Base-by-base conservation (phyloP, 2,797 vertebrate species). In the Jordanella pulchra region DNA sequence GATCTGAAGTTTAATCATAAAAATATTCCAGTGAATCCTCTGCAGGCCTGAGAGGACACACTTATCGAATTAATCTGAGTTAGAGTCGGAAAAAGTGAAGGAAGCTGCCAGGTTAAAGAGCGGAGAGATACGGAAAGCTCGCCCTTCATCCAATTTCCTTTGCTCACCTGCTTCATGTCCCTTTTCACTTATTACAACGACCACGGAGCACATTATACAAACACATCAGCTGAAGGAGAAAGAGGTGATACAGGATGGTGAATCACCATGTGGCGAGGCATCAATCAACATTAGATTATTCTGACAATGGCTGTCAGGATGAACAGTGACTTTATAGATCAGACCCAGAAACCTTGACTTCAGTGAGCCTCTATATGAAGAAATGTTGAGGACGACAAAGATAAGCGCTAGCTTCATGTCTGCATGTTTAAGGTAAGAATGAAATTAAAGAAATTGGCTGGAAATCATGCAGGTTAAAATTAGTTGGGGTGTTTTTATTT, bases 161-260 rank as follows among this genome's bases (percentile, higher is more conserved):
- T 3, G 72, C 60, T 39, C 11, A 25, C 27, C 60, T 56, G 65
- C 76, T 81, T 71, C 44, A 66, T 56, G 39, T 67, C n/a, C 53
- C 66, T 67, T 66, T 63, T 18, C 56, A 65, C 73, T 79, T 50
- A 69, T 75, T 67, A 72, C 76, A n/a, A 3, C 2, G 1, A 42
- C 70, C 53, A 58, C 39, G 39, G 48, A 69, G 76, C 21, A 63
- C 54, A 53, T 79, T 73, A 67, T 32, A 72, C 71, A 68, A 77
- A 71, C 77, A 76, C 75, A 72, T 69, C 68, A 55, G 72, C 64
- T 72, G 73, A 58, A 84, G 79, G 81, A 80, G 65, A 73, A 69
- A 23, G 77, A 18, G 12, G 65, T 5, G 77, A 79, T 47, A 69
- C 3, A 7, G 56, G 18, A 56, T 44, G 17, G 55, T 69, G 82